phyloP scores from a whole-genome alignment of 1,140 invertebrate species.

The Euschistus heros region DNA sequence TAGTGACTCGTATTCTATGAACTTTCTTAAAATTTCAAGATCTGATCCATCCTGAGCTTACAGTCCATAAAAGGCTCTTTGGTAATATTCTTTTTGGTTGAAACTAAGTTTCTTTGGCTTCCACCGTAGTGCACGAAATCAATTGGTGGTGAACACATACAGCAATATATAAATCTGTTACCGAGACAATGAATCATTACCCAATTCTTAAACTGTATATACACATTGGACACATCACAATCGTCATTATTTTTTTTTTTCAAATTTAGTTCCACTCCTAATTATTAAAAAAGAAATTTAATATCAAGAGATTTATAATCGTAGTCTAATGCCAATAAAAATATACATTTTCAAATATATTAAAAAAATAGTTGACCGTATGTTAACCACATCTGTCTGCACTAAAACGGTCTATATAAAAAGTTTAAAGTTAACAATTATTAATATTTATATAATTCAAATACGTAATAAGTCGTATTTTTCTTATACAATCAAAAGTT shows the following conservation, averaged over 20 bases:
- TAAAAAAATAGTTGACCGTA: neutral
- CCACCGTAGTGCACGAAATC: neutral
- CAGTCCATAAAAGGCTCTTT: too few relatives aligned
- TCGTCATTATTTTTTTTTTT: neutral
- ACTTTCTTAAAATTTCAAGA: too few relatives aligned
- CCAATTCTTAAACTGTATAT: neutral
- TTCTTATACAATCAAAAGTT: neutral
- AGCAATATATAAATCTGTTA: neutral
- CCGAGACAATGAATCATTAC: neutral
- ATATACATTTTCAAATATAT: conserved; percentile 6
- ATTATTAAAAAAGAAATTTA: neutral
- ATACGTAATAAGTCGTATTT: conserved; percentile 5
- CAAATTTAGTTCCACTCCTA: neutral
- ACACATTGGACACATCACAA: conserved; percentile 1
- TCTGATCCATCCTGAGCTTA: too few relatives aligned
- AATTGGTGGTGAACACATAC: neutral
- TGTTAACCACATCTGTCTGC: conserved; percentile 1
- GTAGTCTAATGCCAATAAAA: conserved; percentile 6
- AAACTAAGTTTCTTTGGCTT: too few relatives aligned
- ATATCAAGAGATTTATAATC: conserved; percentile 1
- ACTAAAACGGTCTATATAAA: conserved; percentile 7
- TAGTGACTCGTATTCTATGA: too few relatives aligned
- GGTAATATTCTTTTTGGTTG: too few relatives aligned
- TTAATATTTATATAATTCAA: conserved; percentile 7
- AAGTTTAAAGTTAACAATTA: conserved; percentile 9